A percentile compares a stretch with the other conserved stretches of the same genome.
phyloP scores from a whole-genome alignment of 2,797 vertebrate species.

The Brachymystax lenok region DNA sequence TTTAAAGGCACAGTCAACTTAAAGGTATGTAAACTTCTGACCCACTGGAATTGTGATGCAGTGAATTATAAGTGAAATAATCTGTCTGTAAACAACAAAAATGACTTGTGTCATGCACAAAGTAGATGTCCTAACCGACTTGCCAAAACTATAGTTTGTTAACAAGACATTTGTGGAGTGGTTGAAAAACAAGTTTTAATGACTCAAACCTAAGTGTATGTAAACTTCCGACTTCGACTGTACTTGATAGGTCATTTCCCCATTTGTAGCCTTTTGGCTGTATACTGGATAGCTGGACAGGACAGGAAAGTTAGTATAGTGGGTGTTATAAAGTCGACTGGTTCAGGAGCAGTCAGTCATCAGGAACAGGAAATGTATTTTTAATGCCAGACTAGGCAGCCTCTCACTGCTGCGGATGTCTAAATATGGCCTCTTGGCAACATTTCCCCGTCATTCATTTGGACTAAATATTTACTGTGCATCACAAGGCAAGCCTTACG shows the following conservation, averaged over 20 bases:
- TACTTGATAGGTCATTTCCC: constrained; percentile 35
- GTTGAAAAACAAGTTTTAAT: too few species aligned
- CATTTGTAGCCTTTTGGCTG: constrained; percentile 3
- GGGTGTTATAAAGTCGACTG: constrained; percentile 59
- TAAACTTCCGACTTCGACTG: background rate
- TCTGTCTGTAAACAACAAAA: too few species aligned
- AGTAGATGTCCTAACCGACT: too few species aligned
- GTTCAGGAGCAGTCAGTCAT: constrained; percentile 54
- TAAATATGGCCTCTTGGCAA: constrained; percentile 68
- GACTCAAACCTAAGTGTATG: too few species aligned
- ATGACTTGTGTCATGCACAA: too few species aligned
- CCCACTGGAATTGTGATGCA: too few species aligned
- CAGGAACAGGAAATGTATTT: constrained; percentile 71
- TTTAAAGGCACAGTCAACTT: too few species aligned
- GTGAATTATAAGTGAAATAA: too few species aligned
- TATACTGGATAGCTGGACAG: constrained; percentile 49
- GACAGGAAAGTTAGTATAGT: constrained; percentile 50
- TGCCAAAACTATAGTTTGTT: too few species aligned
- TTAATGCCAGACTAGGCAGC: constrained; percentile 70
- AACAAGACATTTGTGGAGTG: too few species aligned
- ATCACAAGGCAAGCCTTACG: constrained; percentile 64
- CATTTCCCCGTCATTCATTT: constrained; percentile 72
- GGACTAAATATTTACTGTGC: constrained; percentile 76
- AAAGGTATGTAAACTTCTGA: too few species aligned
- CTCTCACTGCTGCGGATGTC: constrained; percentile 64